Conservation (phyloP, 2,888 invertebrate species). For the Kuschelorhynchus macadamiae region DNA sequence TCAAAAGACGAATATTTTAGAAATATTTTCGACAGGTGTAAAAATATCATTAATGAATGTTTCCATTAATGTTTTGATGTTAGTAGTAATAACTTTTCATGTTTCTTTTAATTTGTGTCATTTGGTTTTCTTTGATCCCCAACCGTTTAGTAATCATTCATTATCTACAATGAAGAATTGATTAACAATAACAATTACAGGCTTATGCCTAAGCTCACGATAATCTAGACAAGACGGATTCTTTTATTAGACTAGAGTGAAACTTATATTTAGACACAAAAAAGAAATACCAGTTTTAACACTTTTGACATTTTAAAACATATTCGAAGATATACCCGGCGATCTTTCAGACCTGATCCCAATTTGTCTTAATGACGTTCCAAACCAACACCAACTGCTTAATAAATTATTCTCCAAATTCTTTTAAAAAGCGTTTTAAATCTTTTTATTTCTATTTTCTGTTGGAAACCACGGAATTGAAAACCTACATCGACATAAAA, state of each 20-base stretch:
- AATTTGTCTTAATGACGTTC: constrained; percentile 43
- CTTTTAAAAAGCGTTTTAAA: constrained; percentile 27
- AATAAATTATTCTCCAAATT: constrained; percentile 37
- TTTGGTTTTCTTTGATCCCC: constrained; percentile 13
- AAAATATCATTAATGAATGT: constrained; percentile 38
- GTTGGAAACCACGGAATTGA: constrained; percentile 40
- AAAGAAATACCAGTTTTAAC: constrained; percentile 19
- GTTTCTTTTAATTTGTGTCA: constrained; percentile 36
- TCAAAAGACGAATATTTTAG: constrained; percentile 19
- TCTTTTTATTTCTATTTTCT: constrained; percentile 38
- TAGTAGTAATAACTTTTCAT: constrained; percentile 40
- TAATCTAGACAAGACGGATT: too few species aligned
- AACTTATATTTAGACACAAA: constrained; percentile 18
- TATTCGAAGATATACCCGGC: constrained; percentile 25
- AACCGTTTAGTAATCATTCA: constrained; percentile 5
- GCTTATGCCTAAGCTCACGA: too few species aligned
- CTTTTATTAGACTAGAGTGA: background rate
- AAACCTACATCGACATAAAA: constrained; percentile 39
- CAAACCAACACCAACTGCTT: constrained; percentile 22
- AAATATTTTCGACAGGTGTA: constrained; percentile 39
- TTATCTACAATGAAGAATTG: constrained; percentile 4
- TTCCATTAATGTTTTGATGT: constrained; percentile 37
- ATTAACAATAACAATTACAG: too few species aligned
- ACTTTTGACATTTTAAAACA: constrained; percentile 16
- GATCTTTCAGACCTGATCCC: constrained; percentile 37